Evolutionary conservation across 2,888 invertebrate genomes (phyloP).

Genomic region (Lycophotia porphyrea): DNA sequence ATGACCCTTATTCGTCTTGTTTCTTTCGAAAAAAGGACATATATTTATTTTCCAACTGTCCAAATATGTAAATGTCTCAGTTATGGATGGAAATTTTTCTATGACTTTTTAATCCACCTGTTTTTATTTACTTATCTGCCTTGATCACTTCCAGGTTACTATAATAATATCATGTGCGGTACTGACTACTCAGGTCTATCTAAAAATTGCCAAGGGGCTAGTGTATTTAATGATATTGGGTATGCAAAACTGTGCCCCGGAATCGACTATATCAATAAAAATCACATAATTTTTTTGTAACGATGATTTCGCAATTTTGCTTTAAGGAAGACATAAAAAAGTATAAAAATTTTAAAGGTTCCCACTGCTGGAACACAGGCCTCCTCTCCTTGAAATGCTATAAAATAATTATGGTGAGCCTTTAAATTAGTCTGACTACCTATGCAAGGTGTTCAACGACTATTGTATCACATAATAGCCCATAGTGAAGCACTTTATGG

Average conservation of each 20-base stretch:
- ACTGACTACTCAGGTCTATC: background rate
- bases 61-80: too few relatives aligned
- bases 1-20: too few relatives aligned
- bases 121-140: background rate
- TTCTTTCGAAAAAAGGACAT: too few relatives aligned
- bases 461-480: slow-evolving; percentile 45
- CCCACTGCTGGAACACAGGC: background rate
- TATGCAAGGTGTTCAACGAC: slow-evolving; percentile 10
- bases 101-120: too few relatives aligned
- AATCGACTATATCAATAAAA: background rate
- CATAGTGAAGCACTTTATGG: slow-evolving; percentile 49
- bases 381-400: background rate
- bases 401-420: background rate
- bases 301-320: background rate
- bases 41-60: too few relatives aligned
- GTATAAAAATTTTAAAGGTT: background rate
- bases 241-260: background rate
- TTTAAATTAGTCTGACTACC: slow-evolving; percentile 6
- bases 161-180: background rate
- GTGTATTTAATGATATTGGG: background rate
- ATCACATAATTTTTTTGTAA: background rate
- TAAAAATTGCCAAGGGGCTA: background rate
- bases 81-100: too few relatives aligned
- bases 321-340: too few relatives aligned
- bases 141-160: background rate